Evolutionary conservation across 2,797 vertebrate genomes (phyloP), one percentile per base, ranked within the genome.

Genomic region (Acrossocheilus wenchowensis): DNA sequence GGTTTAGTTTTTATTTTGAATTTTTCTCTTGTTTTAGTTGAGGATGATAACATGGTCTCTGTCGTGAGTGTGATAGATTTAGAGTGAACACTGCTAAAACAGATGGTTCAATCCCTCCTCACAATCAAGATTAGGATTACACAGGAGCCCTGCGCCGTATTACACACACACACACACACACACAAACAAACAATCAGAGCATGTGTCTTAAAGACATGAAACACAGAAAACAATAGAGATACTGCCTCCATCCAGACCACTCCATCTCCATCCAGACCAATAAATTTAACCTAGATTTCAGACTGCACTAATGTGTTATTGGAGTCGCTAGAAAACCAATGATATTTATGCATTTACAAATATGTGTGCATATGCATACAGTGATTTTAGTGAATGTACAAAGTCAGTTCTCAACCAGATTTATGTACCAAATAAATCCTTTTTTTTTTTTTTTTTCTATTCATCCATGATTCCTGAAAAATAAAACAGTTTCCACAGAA

Each of bases 81-180:
- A 34, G 54, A 73, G 64, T 21, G 36, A 86, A 83, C 83, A 84
- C 73, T 84, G 23, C 92, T 93, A 81, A 91, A 92, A 91, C 95
- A 95, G 94, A 94, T 87, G 86, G 86, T 72, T 80, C 74, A 93
- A 93, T 94, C 93, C 91, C 92, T 89, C 81, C 92, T 91, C 92
- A 93, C 94, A 93, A 93, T 94, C 92, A 88, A 94, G 95, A 95
- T 95, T 94, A 95, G 91, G 93, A 94, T 94, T 92, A 94, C 87
- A 93, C 87, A 45, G 50, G 6, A 34, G n/a, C 10, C 23, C n/a
- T 72, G 48, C 0, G 0, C 23, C 0, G 0, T 62, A 6, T 10
- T 73, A 14, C 12, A 68, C 26, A 64, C 64, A 17, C 62, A 30
- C 62, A 64, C n/a, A 2, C 62, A 26, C 26, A 26, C n/a, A n/a